A percentile compares a stretch with the other conserved stretches of the same genome.
Evolutionary conservation across 2,113 vertebrate species (phyloP).

Genomic region (Nicator chloris): DNA sequence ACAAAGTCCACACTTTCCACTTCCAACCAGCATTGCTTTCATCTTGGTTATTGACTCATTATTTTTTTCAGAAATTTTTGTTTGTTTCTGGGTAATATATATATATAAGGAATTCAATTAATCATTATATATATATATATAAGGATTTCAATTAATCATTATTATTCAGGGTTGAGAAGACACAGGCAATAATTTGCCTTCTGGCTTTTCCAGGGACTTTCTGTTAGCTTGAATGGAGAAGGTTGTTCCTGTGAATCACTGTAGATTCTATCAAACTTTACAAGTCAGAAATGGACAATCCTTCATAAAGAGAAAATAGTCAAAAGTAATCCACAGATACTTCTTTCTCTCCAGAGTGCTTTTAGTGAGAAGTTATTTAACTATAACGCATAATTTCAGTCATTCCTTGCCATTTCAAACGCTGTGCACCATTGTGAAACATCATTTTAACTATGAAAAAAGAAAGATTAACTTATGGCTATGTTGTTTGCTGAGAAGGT

Average conservation of each 20-base stretch:
- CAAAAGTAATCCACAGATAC: neutral
- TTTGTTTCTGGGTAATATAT: neutral
- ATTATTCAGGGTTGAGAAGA: neutral
- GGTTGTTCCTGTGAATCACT: neutral
- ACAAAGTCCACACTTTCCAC: neutral
- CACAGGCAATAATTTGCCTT: neutral
- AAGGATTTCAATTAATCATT: neutral
- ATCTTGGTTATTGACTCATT: neutral
- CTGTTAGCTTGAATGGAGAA: neutral
- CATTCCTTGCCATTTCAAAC: neutral
- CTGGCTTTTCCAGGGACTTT: neutral
- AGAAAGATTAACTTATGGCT: neutral
- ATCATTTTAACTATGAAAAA: neutral
- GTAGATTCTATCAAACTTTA: neutral
- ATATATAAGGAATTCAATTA: neutral
- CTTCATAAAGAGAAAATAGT: neutral
- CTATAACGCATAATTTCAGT: neutral
- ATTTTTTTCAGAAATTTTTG: neutral
- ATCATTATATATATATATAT: neutral
- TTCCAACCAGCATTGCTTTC: neutral
- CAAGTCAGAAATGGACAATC: neutral
- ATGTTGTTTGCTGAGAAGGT: neutral
- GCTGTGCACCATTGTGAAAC: neutral
- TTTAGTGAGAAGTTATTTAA: neutral
- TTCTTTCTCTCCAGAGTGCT: neutral